Percentiles rank a stretch among this genome's conserved stretches.
Evolutionary conservation across 2,888 invertebrate genomes (phyloP).

Genomic region (Lithophane ornitopus): DNA sequence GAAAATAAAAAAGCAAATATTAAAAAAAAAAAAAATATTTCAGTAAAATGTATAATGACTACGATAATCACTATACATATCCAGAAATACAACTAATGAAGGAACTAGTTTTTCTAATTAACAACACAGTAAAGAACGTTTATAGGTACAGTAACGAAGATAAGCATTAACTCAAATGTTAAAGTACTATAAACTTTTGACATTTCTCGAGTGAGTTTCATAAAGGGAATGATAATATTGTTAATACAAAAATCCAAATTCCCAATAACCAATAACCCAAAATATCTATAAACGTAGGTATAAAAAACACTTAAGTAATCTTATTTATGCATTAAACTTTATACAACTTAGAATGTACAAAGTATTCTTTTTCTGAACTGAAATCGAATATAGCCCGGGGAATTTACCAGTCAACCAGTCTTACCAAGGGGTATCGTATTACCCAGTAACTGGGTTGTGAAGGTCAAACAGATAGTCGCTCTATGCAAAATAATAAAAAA

Average conservation of each 20-base stretch:
- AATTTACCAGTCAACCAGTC: too few relatives aligned
- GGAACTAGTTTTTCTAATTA: not conserved
- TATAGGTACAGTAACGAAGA: not conserved
- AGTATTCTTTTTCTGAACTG: not conserved
- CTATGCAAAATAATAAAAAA: too few relatives aligned
- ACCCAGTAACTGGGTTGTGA: too few relatives aligned
- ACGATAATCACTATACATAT: not conserved
- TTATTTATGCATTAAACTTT: not conserved
- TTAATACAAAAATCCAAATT: not conserved
- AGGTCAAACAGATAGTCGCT: too few relatives aligned
- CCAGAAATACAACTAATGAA: not conserved
- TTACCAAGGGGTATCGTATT: too few relatives aligned
- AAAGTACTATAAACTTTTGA: not conserved
- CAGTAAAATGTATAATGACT: too few relatives aligned
- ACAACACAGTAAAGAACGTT: too few relatives aligned
- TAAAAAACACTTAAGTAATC: not conserved
- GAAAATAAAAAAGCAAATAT: too few relatives aligned
- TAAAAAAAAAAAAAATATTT: too few relatives aligned
- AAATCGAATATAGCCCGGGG: not conserved
- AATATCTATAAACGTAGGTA: not conserved
- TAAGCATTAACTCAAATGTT: not conserved
- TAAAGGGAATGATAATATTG: too few relatives aligned
- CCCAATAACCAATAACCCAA: too few relatives aligned
- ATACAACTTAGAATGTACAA: not conserved
- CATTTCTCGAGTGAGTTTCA: too few relatives aligned